Conservation (phyloP, 2,888 invertebrate genomes). For the Rhagium mordax region DNA sequence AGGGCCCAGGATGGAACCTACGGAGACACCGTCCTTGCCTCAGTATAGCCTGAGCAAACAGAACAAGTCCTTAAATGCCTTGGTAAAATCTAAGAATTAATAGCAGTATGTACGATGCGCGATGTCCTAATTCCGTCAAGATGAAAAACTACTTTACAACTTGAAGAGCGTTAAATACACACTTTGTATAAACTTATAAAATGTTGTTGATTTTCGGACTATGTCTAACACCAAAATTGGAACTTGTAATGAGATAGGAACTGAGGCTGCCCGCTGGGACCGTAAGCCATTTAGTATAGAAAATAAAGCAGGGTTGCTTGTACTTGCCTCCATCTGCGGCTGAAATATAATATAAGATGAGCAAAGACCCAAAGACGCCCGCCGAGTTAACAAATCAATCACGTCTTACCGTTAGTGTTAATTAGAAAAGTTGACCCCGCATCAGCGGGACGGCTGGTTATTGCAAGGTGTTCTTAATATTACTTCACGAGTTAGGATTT, state of each 20-base stretch:
- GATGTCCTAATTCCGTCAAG: too few species aligned
- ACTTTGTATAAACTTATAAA: neutral
- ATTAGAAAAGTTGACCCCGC: slow-evolving; percentile 67
- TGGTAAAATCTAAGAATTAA: too few species aligned
- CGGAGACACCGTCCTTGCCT: too few species aligned
- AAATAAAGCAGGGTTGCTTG: slow-evolving; percentile 28
- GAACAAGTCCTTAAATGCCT: too few species aligned
- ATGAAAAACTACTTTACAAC: too few species aligned
- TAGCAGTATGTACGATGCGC: too few species aligned
- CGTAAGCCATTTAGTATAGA: slow-evolving; percentile 19
- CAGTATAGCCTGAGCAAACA: too few species aligned
- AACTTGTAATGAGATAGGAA: slow-evolving; percentile 4
- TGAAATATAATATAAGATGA: slow-evolving; percentile 32
- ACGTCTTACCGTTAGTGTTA: slow-evolving; percentile 66
- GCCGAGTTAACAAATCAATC: slow-evolving; percentile 67
- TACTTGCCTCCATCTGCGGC: slow-evolving; percentile 28
- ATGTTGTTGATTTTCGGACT: neutral
- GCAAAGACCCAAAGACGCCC: slow-evolving; percentile 42
- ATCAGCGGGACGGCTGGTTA: slow-evolving; percentile 40
- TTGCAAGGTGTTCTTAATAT: neutral
- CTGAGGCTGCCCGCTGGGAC: slow-evolving; percentile 2
- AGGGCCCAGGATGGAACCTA: too few species aligned
- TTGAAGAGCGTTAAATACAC: too few species aligned
- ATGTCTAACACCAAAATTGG: neutral
- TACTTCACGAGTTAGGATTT: neutral